phyloP scores from a whole-genome alignment of 2,888 invertebrate genomes.

The Yponomeuta evonymella region DNA sequence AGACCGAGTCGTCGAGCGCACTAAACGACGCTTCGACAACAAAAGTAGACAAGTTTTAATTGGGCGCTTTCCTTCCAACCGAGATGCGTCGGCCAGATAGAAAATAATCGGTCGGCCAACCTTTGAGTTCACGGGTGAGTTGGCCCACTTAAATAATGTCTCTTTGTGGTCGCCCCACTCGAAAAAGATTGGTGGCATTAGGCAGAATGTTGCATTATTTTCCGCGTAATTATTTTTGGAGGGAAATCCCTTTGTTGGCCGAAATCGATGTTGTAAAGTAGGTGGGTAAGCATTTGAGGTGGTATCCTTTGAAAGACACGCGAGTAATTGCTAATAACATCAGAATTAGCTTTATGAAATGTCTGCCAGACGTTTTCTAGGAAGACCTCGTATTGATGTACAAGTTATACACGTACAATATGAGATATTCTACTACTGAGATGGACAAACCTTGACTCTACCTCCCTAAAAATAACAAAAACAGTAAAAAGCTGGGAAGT shows the following conservation, averaged over 20 bases:
- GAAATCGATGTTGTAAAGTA: not conserved
- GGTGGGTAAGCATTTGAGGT: not conserved
- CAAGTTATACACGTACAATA: too few relatives aligned
- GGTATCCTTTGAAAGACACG: too few relatives aligned
- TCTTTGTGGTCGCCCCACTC: slow-evolving; percentile 8
- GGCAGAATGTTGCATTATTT: slow-evolving; percentile 22
- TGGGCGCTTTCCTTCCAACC: slow-evolving; percentile 27
- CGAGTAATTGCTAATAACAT: too few relatives aligned
- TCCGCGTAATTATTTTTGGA: slow-evolving; percentile 22
- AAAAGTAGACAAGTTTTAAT: slow-evolving; percentile 52
- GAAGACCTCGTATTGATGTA: too few relatives aligned
- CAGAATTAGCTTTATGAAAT: too few relatives aligned
- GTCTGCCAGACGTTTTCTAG: too few relatives aligned
- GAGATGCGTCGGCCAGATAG: slow-evolving; percentile 6
- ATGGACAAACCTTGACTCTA: not conserved
- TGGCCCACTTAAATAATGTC: slow-evolving; percentile 19
- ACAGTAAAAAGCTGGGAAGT: slow-evolving; percentile 3
- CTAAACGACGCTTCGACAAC: slow-evolving; percentile 34
- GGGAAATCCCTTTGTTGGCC: slow-evolving; percentile 9
- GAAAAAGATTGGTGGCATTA: slow-evolving; percentile 11
- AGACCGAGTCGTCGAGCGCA: slow-evolving; percentile 41
- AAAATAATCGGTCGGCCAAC: slow-evolving; percentile 17
- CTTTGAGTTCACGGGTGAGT: slow-evolving; percentile 48
- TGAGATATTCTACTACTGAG: too few relatives aligned
- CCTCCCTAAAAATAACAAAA: slow-evolving; percentile 3